These are phyloP conservation scores for Neoscelio sp. DNA, from an alignment of 2,888 invertebrate genomes.

Conservation along the genomic window DNA sequence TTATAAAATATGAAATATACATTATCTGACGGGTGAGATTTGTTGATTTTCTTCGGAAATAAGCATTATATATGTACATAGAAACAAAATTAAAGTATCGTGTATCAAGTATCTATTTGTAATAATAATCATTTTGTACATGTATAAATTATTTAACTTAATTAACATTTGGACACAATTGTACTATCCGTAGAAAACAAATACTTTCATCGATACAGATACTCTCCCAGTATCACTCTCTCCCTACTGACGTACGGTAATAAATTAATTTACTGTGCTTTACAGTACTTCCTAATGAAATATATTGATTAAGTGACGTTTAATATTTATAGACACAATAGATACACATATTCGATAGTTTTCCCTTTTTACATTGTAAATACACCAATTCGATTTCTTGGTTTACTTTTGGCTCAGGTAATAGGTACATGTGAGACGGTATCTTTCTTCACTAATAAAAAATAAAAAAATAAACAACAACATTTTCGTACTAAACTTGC, in stretches of 20 bases:
- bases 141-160: slow-evolving; percentile 24
- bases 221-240: slow-evolving; percentile 2
- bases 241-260: slow-evolving; percentile 32
- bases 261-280: slow-evolving; percentile 51
- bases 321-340: slow-evolving; percentile 61
- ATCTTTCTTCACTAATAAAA: slow-evolving; percentile 26
- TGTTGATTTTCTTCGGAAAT: no score
- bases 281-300: slow-evolving; percentile 52
- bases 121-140: slow-evolving; percentile 34
- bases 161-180: slow-evolving; percentile 47
- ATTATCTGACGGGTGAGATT: no score
- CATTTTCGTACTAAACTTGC: slow-evolving; percentile 19
- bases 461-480: slow-evolving; percentile 35
- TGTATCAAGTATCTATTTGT: slow-evolving; percentile 2
- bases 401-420: slow-evolving; percentile 53
- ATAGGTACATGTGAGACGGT: slow-evolving; percentile 55
- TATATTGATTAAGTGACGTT: slow-evolving; percentile 49
- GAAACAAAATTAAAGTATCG: no score
- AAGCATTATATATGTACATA: no score
- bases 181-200: slow-evolving; percentile 49
- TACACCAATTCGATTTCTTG: slow-evolving; percentile 50
- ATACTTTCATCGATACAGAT: slow-evolving; percentile 52
- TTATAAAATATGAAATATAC: no score
- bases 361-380: slow-evolving; percentile 60
- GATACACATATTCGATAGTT: slow-evolving; percentile 56